A percentile compares a stretch with the other conserved stretches of the same genome.
These are phyloP conservation scores for Dicrostonyx torquatus DNA, from an alignment of 2,797 vertebrate species.

Conservation along the genomic window DNA sequence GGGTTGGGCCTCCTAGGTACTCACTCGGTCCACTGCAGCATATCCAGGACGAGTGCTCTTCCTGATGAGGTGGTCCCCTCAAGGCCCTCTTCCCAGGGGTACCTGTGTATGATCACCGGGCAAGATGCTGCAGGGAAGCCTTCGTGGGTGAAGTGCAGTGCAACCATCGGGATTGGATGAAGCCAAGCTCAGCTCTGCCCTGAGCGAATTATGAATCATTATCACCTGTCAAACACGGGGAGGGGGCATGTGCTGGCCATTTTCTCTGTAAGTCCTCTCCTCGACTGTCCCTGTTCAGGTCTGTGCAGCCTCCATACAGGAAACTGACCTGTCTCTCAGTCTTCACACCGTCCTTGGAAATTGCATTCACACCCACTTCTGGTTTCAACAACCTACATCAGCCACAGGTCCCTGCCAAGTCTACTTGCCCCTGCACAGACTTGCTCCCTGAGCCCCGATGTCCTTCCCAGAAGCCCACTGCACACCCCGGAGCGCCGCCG, in stretches of 20 bases:
- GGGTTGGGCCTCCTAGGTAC: neutral
- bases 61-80: neutral
- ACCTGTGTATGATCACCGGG: neutral
- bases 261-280: neutral
- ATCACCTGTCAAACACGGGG: too few relatives aligned
- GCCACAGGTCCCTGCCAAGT: accelerated
- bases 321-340: neutral
- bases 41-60: neutral
- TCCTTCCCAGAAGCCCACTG: neutral
- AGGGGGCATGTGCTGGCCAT: neutral
- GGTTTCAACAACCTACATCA: accelerated
- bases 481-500: neutral
- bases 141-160: accelerated
- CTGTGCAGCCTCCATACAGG: neutral
- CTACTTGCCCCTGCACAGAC: neutral
- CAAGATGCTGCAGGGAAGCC: neutral
- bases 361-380: accelerated
- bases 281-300: accelerated
- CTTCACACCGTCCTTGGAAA: neutral
- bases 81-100: neutral
- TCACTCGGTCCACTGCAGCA: neutral
- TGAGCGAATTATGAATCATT: neutral
- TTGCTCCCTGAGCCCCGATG: neutral
- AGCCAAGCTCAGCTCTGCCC: neutral
- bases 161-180: neutral